Evolutionary conservation across 2,888 invertebrate genomes (phyloP).

Genomic region (Diaprepes abbreviatus): DNA sequence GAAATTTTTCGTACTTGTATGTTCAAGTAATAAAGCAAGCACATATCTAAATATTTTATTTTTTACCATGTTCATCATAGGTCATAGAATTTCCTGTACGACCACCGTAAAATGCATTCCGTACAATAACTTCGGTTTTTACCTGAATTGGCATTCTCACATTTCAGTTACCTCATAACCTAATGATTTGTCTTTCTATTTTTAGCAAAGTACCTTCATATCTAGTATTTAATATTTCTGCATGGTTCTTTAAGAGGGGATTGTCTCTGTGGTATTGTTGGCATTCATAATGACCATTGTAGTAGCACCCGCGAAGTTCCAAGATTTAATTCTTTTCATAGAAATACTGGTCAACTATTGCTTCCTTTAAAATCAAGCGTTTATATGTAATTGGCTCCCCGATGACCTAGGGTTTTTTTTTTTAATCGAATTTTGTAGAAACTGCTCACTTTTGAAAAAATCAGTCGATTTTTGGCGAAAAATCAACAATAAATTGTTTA

Average conservation of each 20-base stretch:
- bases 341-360: conserved; percentile 44
- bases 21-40: conserved; percentile 54
- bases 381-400: conserved; percentile 49
- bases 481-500: no score
- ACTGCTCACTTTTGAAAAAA: no score
- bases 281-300: conserved; percentile 43
- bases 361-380: conserved; percentile 37
- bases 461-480: conserved; percentile 49
- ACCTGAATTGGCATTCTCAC: conserved; percentile 41
- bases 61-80: conserved; percentile 37
- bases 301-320: conserved; percentile 50
- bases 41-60: conserved; percentile 55
- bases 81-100: no score
- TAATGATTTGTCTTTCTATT: conserved; percentile 15
- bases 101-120: no score
- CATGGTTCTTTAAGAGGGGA: conserved; percentile 22
- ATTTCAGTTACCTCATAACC: no score
- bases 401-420: no score
- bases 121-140: conserved; percentile 36
- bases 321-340: conserved; percentile 44
- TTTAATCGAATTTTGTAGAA: no score
- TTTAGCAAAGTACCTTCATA: conserved; percentile 38
- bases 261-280: no score
- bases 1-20: no score
- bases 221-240: conserved; percentile 23